These are phyloP conservation scores for Sclerodermus sp. DNA, from an alignment of 2,888 invertebrate species.

Conservation along the genomic window DNA sequence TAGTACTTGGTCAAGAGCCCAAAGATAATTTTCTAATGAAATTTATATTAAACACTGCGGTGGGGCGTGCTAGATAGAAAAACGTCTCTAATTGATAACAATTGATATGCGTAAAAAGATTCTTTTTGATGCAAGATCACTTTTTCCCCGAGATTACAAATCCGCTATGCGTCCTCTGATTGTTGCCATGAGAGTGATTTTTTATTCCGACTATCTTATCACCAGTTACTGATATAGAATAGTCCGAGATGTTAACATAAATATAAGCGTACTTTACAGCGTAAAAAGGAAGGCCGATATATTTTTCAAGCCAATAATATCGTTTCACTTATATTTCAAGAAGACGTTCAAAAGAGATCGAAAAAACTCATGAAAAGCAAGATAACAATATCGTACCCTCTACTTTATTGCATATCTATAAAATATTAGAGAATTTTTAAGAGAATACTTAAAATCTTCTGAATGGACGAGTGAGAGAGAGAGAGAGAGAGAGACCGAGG, in stretches of 20 bases:
- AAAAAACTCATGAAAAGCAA: too few relatives aligned
- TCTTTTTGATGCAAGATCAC: slow-evolving; percentile 16
- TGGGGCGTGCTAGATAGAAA: too few relatives aligned
- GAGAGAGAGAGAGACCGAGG: too few relatives aligned
- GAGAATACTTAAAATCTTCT: slow-evolving; percentile 13
- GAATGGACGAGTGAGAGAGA: slow-evolving; percentile 24
- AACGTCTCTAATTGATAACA: too few relatives aligned
- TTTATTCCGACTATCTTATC: slow-evolving; percentile 45
- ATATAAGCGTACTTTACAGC: slow-evolving; percentile 19
- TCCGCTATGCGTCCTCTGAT: slow-evolving; percentile 45
- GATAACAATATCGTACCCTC: too few relatives aligned
- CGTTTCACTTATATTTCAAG: slow-evolving; percentile 6
- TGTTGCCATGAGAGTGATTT: slow-evolving; percentile 54
- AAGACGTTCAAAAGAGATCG: too few relatives aligned
- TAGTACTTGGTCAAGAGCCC: too few relatives aligned
- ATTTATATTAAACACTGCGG: too few relatives aligned
- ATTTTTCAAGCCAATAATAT: slow-evolving; percentile 9
- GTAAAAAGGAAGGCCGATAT: slow-evolving; percentile 28
- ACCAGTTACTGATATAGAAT: slow-evolving; percentile 43
- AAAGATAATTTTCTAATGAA: slow-evolving; percentile 3
- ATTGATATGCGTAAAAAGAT: too few relatives aligned
- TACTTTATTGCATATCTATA: too few relatives aligned
- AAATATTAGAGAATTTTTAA: too few relatives aligned
- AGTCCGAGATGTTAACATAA: slow-evolving; percentile 36
- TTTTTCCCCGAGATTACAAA: slow-evolving; percentile 36